Conservation (phyloP, 2,113 vertebrate genomes). For the Entelurus aequoreus region DNA sequence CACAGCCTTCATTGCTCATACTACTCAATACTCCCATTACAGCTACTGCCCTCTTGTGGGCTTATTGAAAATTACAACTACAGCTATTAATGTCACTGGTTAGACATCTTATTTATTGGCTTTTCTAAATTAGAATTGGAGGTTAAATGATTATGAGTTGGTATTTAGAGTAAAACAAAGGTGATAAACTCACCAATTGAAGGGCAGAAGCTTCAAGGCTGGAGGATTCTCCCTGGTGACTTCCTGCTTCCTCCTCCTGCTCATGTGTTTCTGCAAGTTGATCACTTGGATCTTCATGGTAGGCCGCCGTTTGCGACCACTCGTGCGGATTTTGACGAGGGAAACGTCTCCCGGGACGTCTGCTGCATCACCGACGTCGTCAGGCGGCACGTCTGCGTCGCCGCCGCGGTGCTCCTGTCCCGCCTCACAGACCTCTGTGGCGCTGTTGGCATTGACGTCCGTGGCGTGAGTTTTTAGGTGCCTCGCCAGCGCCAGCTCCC, state of each 20-base stretch:
- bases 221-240: neutral
- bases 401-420: neutral
- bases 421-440: neutral
- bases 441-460: neutral
- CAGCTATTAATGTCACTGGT: too few relatives aligned
- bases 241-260: conserved; percentile 15
- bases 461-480: conserved; percentile 54
- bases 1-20: too few relatives aligned
- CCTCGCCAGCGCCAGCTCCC: conserved; percentile 39
- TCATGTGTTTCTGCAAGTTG: conserved; percentile 46
- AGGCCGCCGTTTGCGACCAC: conserved; percentile 53
- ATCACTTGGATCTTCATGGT: conserved; percentile 63
- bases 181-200: conserved; percentile 38
- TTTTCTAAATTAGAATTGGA: too few relatives aligned
- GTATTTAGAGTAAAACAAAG: neutral
- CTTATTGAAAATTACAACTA: too few relatives aligned
- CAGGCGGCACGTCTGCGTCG: neutral
- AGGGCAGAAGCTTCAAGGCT: conserved; percentile 13
- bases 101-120: too few relatives aligned
- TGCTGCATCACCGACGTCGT: neutral
- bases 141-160: too few relatives aligned
- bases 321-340: conserved; percentile 43
- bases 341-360: neutral
- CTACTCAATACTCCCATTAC: too few relatives aligned
- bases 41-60: too few relatives aligned